Base-by-base conservation (phyloP, 2,797 vertebrate genomes). In the Hydrocynus forskahlii region DNA sequence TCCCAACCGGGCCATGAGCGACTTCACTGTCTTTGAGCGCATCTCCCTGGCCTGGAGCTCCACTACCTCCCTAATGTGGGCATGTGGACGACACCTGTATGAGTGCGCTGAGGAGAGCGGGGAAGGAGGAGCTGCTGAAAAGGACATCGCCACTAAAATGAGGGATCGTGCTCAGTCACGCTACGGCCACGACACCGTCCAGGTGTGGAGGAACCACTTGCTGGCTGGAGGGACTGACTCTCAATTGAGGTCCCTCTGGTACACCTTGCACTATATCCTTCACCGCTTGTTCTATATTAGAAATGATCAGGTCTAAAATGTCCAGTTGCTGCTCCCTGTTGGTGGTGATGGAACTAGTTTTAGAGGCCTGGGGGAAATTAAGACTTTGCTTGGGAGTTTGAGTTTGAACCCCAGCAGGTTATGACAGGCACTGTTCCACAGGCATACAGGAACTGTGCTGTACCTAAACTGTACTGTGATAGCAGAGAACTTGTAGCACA, bases 191-290 rank as follows among this genome's bases (percentile, higher is more conserved):
- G 97, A 99, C 83, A 99, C 96, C 0, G 92, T 95, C 50, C 97
- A 98, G 87, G 94, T 99, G 57, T 99, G 97, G 98, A 97, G 94
- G 90, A 99, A 99, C 88, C 96, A 99, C 83, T 84, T 97, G 76
- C 91, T 99, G 83, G 97, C 98, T 0, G 98, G 97, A 83, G 96
- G 96, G 59, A 95, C 94, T 50, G 98, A 99, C 83, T 92, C 94
- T 3, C 96, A 98, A 92, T 95, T 99, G 86, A 97, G 98, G 87
- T 99, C 97, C 0, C 91, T 99, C 86, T 99, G 98, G 98, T 98
- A 92, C 48, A 98, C 98, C 66, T 94, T 99, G 78, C 96, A 94
- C 88, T 98, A 99, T 99, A 99, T 99, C 98, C 98, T 99, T 97
- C 92, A 19, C 12, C 38, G 25, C 38, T 25, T 17, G 4, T 48